Percentiles rank a stretch among this genome's conserved stretches.
phyloP scores from a whole-genome alignment of 2,113 vertebrate species.

The Paramisgurnus dabryanus region DNA sequence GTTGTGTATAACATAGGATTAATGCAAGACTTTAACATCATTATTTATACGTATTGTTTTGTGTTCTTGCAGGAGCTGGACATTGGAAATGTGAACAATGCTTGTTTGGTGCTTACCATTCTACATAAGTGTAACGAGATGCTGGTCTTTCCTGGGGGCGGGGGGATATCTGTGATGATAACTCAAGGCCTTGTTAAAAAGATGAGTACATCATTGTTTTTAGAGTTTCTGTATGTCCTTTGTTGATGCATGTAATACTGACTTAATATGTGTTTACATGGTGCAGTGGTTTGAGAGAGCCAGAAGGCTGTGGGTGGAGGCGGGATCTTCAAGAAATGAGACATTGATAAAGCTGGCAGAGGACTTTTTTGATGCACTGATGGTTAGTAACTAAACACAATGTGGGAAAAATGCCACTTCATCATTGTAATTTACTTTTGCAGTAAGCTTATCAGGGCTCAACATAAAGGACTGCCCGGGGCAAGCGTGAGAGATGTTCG shows the following conservation, averaged over 20 bases:
- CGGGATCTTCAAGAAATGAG: conserved; percentile 75
- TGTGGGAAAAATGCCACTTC: not conserved
- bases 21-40: not conserved
- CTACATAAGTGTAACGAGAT: conserved; percentile 79
- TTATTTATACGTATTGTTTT: conserved; percentile 6
- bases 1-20: not conserved
- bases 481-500: no score
- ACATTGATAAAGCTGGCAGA: conserved; percentile 78
- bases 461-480: no score
- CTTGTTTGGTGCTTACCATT: conserved; percentile 73
- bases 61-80: conserved; percentile 79
- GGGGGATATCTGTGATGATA: conserved; percentile 78
- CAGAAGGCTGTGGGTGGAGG: conserved; percentile 77
- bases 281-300: conserved; percentile 89
- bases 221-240: not conserved
- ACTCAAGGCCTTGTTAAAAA: conserved; percentile 83
- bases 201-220: conserved; percentile 82
- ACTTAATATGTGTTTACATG: conserved; percentile 79
- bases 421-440: not conserved
- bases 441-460: no score
- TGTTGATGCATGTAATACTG: not conserved
- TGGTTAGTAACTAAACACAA: conserved; percentile 65
- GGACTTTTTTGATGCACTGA: conserved; percentile 84
- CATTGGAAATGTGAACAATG: conserved; percentile 70
- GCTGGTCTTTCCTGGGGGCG: conserved; percentile 76